phyloP scores from a whole-genome alignment of 2,113 vertebrate genomes.

The Stigmatopora argus region DNA sequence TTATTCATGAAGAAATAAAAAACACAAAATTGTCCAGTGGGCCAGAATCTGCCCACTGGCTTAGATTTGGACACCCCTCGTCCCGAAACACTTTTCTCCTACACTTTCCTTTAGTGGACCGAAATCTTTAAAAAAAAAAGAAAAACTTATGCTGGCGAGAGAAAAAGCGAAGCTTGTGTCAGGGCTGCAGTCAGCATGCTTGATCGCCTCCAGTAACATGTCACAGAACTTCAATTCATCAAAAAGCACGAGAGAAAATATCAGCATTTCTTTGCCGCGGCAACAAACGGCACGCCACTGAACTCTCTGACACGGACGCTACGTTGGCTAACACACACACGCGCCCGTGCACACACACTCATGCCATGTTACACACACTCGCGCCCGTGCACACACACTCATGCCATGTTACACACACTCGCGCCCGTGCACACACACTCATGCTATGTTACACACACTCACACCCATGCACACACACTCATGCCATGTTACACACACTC shows the following conservation, averaged over 20 bases:
- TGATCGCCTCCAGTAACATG: conserved; percentile 41
- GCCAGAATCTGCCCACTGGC: too few species aligned
- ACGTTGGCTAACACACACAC: background rate
- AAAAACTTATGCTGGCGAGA: conserved; percentile 1
- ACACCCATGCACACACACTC: too few species aligned
- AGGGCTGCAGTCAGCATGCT: conserved; percentile 46
- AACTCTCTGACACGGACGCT: conserved; percentile 2
- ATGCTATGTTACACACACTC: too few species aligned
- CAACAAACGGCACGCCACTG: conserved; percentile 14
- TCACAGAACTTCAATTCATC: conserved; percentile 47
- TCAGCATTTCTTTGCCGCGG: conserved; percentile 34
- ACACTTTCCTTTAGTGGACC: background rate
- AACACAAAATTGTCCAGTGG: too few species aligned
- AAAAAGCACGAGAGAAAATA: conserved; percentile 19
- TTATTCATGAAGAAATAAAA: too few species aligned
- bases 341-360: background rate
- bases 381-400: background rate
- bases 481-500: too few species aligned
- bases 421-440: too few species aligned
- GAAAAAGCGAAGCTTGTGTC: background rate
- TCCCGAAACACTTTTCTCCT: background rate
- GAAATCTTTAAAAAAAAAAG: background rate
- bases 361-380: background rate
- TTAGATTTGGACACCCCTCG: background rate
- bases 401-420: too few species aligned